These are phyloP conservation scores for Hycleus cichorii DNA, from an alignment of 1,140 invertebrate genomes.

Conservation along the genomic window DNA sequence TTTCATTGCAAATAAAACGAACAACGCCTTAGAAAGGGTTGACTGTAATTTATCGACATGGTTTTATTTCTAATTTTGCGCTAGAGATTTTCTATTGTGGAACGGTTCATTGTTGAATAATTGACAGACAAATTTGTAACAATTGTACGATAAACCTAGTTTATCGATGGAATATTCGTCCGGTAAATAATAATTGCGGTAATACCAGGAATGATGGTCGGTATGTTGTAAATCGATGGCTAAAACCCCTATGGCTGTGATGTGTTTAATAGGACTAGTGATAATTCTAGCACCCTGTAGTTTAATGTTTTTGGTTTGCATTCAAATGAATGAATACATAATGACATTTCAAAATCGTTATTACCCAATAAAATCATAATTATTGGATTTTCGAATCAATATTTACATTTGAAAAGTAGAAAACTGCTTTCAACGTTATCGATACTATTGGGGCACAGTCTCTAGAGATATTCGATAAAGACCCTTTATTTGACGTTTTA, in stretches of 20 bases:
- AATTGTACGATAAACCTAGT: no score
- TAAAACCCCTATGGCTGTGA: slow-evolving; percentile 5
- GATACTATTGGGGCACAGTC: no score
- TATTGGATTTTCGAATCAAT: no score
- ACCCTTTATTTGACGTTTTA: no score
- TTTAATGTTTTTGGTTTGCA: slow-evolving; percentile 7
- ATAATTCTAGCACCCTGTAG: slow-evolving; percentile 7
- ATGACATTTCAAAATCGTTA: slow-evolving; percentile 1
- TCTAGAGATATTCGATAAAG: no score
- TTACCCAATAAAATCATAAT: slow-evolving; percentile 1
- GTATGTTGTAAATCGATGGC: slow-evolving; percentile 10
- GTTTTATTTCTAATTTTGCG: neutral
- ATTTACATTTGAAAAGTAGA: no score
- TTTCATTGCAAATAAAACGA: slow-evolving; percentile 19
- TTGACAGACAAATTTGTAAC: no score
- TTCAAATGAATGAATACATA: slow-evolving; percentile 14
- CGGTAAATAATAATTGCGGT: slow-evolving; percentile 18
- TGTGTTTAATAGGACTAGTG: slow-evolving; percentile 10
- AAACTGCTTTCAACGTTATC: no score
- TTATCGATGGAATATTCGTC: no score
- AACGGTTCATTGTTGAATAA: neutral
- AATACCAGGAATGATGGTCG: slow-evolving; percentile 11
- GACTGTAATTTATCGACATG: neutral
- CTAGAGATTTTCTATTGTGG: neutral
- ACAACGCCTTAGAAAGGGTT: neutral